phyloP scores from a whole-genome alignment of 2,888 invertebrate species.

The Cryptocephalus primarius region DNA sequence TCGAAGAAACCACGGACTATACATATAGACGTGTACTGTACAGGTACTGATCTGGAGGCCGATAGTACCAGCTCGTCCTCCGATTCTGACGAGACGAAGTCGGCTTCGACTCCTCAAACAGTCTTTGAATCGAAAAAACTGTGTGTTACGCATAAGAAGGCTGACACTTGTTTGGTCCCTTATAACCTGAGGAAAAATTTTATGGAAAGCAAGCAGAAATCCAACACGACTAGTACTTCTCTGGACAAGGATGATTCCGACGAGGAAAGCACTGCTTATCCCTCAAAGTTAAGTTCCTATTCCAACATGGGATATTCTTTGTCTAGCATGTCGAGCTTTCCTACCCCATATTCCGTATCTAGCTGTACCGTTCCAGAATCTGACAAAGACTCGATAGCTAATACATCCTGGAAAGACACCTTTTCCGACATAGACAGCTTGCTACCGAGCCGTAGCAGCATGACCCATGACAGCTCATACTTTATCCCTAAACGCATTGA shows the following conservation, averaged over 20 bases:
- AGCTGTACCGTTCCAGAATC: constrained; percentile 37
- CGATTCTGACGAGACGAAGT: constrained; percentile 30
- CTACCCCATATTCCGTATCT: constrained; percentile 39
- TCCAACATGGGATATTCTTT: constrained; percentile 47
- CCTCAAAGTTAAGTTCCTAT: constrained; percentile 48
- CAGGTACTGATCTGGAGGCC: constrained; percentile 46
- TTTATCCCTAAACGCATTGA: constrained; percentile 31
- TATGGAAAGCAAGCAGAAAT: constrained; percentile 7
- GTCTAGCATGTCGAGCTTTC: constrained; percentile 42
- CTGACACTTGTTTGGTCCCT: constrained; percentile 38
- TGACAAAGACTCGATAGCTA: constrained; percentile 38
- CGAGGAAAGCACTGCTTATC: constrained; percentile 50
- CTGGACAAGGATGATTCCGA: constrained; percentile 23
- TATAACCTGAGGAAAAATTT: constrained; percentile 18
- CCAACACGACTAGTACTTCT: constrained; percentile 13
- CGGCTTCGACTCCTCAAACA: constrained; percentile 48
- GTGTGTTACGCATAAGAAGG: constrained; percentile 46
- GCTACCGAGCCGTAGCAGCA: constrained; percentile 37
- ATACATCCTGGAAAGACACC: constrained; percentile 53
- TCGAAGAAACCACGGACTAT: constrained; percentile 50
- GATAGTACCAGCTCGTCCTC: constrained; percentile 21
- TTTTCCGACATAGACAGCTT: constrained; percentile 45
- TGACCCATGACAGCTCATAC: constrained; percentile 43
- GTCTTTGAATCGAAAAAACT: constrained; percentile 53
- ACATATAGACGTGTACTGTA: constrained; percentile 66